phyloP scores from a whole-genome alignment of 2,888 invertebrate genomes.

The Conistra vaccinii region DNA sequence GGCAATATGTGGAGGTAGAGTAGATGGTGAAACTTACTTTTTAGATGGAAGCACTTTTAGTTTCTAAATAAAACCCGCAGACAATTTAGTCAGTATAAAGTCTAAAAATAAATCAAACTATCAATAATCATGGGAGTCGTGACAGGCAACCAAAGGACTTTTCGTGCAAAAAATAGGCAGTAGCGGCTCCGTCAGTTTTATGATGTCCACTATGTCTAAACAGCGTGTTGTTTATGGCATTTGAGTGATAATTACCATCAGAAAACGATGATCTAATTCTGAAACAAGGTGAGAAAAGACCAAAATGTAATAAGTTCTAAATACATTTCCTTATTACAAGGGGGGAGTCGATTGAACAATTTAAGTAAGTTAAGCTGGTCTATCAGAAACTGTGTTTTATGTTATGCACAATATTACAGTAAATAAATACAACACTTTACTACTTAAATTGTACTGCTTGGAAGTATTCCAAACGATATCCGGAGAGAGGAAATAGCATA shows the following conservation, averaged over 20 bases:
- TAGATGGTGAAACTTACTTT: neutral
- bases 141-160: neutral
- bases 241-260: neutral
- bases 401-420: neutral
- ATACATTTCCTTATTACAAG: neutral
- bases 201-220: too few relatives aligned
- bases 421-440: constrained; percentile 1
- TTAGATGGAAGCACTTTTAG: neutral
- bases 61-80: neutral
- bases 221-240: neutral
- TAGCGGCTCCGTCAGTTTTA: neutral
- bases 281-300: neutral
- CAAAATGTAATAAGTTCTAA: neutral
- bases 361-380: neutral
- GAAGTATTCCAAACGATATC: neutral
- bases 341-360: neutral
- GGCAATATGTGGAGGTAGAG: constrained; percentile 3
- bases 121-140: neutral
- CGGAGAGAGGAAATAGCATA: neutral
- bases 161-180: neutral
- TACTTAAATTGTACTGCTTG: neutral
- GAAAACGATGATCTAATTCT: neutral
- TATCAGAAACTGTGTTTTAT: neutral
- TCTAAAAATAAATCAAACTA: neutral
- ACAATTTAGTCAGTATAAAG: neutral